Evolutionary conservation across 2,888 invertebrate species (phyloP), one percentile per base, ranked within the genome.

Genomic region (Frankliniella intonsa): DNA sequence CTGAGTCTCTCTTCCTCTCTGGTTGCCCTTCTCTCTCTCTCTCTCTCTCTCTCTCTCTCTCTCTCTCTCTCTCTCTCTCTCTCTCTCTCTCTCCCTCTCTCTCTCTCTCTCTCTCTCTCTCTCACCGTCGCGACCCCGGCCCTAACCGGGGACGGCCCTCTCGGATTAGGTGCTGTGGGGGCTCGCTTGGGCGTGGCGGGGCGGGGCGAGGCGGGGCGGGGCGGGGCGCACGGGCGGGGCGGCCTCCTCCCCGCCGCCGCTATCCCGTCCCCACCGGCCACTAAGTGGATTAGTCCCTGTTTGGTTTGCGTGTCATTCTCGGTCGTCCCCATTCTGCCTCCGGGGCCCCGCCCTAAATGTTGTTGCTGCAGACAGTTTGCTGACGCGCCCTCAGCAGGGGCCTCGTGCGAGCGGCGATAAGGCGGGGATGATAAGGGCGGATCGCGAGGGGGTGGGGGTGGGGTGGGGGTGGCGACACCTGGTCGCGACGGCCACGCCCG

Each of bases 251-350:
- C 69, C 69, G 5, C 69, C 65, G 51, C 49, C 80, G 81, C 81
- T 81, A 55, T 83, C 82, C 85, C 83, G 82, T 81, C 81, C 81
- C 81, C 83, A 25, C 69, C 25, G 69, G 69, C 25, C 25, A 25
- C 69, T 76, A 76, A 76, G 69, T 76, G 69, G 69, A 76, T 76
- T 76, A 76, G 25, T 25, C 69, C 69, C 69, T 76, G 69, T 76
- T 76, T 69, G 69, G 69, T 69, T 69, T 76, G 69, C 69, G 69
- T 76, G 69, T 76, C 69, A 76, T 76, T 76, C 69, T 25, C 62
- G 62, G 69, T 25, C 55, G 55, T 19, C 80, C 81, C 80, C 81
- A 69, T 80, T 81, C 69, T 65, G n/a, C 80, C 51, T 65, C 55
- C 51, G 22, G n/a, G 76, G 76, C 80, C 80, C 83, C 79, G 82